phyloP scores from a whole-genome alignment of 2,113 vertebrate species.

The Psephotus haematonotus region DNA sequence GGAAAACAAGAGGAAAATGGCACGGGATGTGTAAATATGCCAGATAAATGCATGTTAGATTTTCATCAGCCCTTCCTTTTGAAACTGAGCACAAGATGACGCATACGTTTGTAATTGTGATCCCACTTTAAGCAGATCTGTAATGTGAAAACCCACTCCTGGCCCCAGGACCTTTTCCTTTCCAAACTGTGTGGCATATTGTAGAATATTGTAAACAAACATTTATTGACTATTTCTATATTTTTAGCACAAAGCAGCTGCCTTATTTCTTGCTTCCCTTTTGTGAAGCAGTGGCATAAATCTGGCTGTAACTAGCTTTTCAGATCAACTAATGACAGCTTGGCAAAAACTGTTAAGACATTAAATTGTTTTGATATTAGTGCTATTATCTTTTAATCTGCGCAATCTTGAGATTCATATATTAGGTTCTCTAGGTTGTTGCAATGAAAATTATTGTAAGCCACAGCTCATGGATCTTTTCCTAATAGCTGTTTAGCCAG shows the following conservation, averaged over 20 bases:
- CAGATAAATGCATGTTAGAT: background rate
- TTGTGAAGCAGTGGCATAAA: background rate
- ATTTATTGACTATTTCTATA: background rate
- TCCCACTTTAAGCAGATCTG: background rate
- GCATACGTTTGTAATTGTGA: background rate
- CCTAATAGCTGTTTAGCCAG: background rate
- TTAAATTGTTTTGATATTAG: background rate
- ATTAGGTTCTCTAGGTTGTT: background rate
- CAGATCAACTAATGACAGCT: background rate
- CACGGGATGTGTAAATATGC: background rate
- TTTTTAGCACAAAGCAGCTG: background rate
- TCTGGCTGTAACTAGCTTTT: background rate
- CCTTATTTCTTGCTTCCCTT: background rate
- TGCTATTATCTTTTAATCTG: background rate
- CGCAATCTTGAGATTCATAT: background rate
- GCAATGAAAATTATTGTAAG: background rate
- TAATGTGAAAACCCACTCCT: background rate
- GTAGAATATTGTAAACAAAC: background rate
- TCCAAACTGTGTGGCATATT: background rate
- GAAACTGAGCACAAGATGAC: background rate
- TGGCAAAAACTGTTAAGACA: background rate
- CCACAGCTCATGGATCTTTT: background rate
- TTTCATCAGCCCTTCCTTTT: background rate
- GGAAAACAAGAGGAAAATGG: background rate
- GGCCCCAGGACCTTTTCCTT: background rate